Base-by-base conservation (phyloP, 2,797 vertebrate species). In the Nothura maculosa region DNA sequence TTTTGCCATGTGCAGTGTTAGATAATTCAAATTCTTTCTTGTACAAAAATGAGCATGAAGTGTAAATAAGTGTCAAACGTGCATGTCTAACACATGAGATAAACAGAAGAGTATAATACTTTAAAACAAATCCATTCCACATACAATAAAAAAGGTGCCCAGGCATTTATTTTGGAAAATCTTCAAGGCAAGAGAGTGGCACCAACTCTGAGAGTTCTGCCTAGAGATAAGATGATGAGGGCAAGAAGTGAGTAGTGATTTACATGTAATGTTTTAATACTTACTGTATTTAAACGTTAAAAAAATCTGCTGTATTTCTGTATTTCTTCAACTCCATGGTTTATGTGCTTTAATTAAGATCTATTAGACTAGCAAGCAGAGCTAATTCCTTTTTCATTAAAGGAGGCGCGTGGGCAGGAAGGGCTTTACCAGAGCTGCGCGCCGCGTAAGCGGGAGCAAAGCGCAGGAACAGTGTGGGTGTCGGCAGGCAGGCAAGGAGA, bases 341-440 rank as follows among this genome's bases (percentile, higher is more conserved):
- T 93, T 73, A 85, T 89, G 66, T 89, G 30, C 25, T 70, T 73
- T 54, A 78, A 63, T 73, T 76, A 73, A 68, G 34, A 92, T 81
- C 78, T 25, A 93, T 10, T 40, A 75, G 43, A 36, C 40, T 13
- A 92, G 45, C 5, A 54, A 83, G 58, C 83, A 85, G 15, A 76
- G 50, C 62, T 43, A 73, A 85, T 69, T 79, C 80, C 69, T 3
- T 0, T 78, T 87, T 83, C 83, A 64, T 64, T 84, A 82, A 52
- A 63, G 18, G 40, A 76, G 20, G 30, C 43, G 8, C 0, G 24
- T 85, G 52, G 86, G 81, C 69, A 87, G 76, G 61, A 93, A 81
- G 52, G 55, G 69, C 63, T 81, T 81, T 67, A 74, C 27, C 72
- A 89, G 81, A 82, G 82, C 48, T 11, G 19, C 40, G 16, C 0